Evolutionary conservation across 2,888 invertebrate species (phyloP).

Genomic region (Drosophila mulleri): DNA sequence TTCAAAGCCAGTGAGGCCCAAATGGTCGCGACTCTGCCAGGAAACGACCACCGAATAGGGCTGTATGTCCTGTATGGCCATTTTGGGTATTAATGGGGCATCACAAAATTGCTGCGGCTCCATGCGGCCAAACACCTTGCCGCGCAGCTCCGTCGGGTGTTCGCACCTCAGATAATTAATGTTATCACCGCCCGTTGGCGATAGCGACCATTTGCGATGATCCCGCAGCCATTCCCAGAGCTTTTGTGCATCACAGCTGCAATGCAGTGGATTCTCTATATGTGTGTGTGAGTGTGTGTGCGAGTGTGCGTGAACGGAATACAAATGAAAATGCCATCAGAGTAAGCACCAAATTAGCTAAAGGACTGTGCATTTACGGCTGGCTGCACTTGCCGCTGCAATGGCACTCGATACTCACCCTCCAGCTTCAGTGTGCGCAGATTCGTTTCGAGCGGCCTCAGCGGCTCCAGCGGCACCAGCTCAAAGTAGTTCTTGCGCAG

Average conservation of each 20-base stretch:
- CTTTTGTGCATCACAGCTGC: conserved; percentile 95
- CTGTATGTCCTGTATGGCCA: conserved; percentile 95
- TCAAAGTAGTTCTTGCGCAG: conserved; percentile 93
- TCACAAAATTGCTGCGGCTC: conserved; percentile 93
- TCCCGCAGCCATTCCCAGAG: conserved; percentile 97
- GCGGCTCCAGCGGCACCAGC: conserved; percentile 91
- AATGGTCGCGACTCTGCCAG: conserved; percentile 95
- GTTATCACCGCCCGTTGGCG: conserved; percentile 75
- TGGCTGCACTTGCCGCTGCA: background rate
- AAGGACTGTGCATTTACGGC: background rate
- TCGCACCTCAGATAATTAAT: conserved; percentile 90
- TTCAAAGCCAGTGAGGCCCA: conserved; percentile 93
- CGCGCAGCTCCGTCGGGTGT: conserved; percentile 92
- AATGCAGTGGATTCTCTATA: conserved; percentile 94
- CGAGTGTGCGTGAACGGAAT: conserved; percentile 6
- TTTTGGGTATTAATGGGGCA: conserved; percentile 91
- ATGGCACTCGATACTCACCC: conserved; percentile 87
- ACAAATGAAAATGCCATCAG: conserved; percentile 13
- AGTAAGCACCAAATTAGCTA: conserved; percentile 11
- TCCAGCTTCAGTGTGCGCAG: conserved; percentile 91
- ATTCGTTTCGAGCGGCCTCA: conserved; percentile 92
- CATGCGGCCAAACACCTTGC: conserved; percentile 90
- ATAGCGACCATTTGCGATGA: conserved; percentile 89
- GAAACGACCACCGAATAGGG: conserved; percentile 94
- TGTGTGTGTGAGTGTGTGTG: background rate